Conservation (phyloP, 2,797 vertebrate species). For the Danio tinwini region DNA sequence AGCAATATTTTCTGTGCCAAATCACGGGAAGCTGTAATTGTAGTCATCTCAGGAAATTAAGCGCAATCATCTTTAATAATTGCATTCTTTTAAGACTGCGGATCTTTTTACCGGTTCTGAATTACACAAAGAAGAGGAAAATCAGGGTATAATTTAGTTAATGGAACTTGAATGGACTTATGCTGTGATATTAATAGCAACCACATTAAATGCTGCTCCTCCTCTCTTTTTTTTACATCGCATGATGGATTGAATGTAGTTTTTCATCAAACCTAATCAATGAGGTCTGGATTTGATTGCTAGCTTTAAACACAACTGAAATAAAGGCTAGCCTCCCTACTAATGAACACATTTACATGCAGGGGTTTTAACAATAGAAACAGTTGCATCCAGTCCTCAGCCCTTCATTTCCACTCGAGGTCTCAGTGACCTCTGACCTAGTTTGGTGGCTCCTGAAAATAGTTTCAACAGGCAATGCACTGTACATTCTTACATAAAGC, state of each 20-base stretch:
- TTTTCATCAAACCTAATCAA: conserved; percentile 37
- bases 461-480: too few species aligned
- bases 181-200: conserved; percentile 32
- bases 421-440: too few species aligned
- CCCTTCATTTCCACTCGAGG: too few species aligned
- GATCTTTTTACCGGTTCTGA: conserved; percentile 18
- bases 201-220: not conserved
- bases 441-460: too few species aligned
- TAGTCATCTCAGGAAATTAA: conserved; percentile 25
- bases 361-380: too few species aligned
- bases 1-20: conserved; percentile 1
- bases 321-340: conserved; percentile 1
- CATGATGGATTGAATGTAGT: not conserved
- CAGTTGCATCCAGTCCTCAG: too few species aligned
- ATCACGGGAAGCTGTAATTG: not conserved
- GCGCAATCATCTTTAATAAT: conserved; percentile 23
- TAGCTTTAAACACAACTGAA: conserved; percentile 19
- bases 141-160: conserved; percentile 30
- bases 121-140: conserved; percentile 1
- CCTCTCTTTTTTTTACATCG: not conserved
- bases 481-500: too few species aligned
- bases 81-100: not conserved
- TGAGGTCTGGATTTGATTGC: conserved; percentile 22
- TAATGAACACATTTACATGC: not conserved
- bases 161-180: conserved; percentile 26